These are phyloP conservation scores for Drosophila subpulchrella DNA, from an alignment of 1,140 invertebrate species.

Conservation along the genomic window DNA sequence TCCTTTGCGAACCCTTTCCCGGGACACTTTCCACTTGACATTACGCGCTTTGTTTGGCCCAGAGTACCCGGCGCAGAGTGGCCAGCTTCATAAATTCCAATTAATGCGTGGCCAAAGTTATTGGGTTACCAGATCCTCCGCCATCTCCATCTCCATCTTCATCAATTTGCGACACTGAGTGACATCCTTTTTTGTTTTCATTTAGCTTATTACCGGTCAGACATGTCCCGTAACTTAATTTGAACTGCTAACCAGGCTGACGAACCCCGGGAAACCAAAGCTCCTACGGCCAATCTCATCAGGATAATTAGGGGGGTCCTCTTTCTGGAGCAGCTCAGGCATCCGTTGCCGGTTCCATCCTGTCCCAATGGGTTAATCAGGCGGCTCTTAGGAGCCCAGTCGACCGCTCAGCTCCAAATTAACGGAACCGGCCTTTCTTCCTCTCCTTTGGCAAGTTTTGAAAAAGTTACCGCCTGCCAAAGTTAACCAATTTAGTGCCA, in stretches of 20 bases:
- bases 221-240: conserved; percentile 74
- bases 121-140: conserved; percentile 49
- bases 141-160: conserved; percentile 44
- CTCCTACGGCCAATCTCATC: conserved; percentile 64
- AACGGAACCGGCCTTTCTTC: conserved; percentile 34
- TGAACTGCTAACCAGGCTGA: conserved; percentile 43
- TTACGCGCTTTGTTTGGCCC: conserved; percentile 70
- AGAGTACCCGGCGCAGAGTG: conserved; percentile 18
- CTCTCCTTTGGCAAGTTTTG: conserved; percentile 58
- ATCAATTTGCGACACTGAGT: conserved; percentile 61
- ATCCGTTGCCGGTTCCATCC: too few species aligned
- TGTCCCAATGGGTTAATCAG: conserved; percentile 72
- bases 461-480: conserved; percentile 65
- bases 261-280: conserved; percentile 42
- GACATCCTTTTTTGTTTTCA: conserved; percentile 76
- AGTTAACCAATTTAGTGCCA: conserved; percentile 76
- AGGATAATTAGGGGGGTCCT: conserved; percentile 60
- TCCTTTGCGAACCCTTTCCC: conserved; percentile 52
- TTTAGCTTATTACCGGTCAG: conserved; percentile 68
- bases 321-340: conserved; percentile 8
- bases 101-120: conserved; percentile 75
- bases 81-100: conserved; percentile 72
- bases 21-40: conserved; percentile 35
- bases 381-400: conserved; percentile 44
- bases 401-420: conserved; percentile 65